A percentile compares a stretch with the other conserved stretches of the same genome.
These are phyloP conservation scores for Coryphaenoides rupestris DNA, from an alignment of 2,113 vertebrate species.

Conservation along the genomic window DNA sequence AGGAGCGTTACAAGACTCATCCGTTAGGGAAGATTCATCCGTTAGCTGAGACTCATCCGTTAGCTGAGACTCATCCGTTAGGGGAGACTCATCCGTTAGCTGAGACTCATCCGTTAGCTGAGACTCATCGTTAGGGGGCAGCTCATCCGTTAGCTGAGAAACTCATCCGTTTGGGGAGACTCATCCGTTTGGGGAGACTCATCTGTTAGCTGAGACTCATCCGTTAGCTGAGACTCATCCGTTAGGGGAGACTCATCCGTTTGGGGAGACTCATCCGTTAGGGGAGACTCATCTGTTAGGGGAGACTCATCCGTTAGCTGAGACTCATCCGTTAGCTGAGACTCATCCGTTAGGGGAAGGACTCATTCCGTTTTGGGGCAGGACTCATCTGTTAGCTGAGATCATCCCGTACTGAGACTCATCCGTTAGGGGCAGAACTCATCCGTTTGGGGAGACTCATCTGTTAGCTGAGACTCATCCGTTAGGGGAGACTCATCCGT, in stretches of 20 bases:
- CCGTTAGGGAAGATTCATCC: slow-evolving; percentile 19
- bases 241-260: slow-evolving; percentile 29
- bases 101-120: slow-evolving; percentile 18
- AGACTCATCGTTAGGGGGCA: too few species aligned
- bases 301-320: slow-evolving; percentile 25
- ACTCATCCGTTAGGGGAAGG: slow-evolving; percentile 32
- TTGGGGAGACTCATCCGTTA: slow-evolving; percentile 28
- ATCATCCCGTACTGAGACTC: too few species aligned
- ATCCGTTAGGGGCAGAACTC: slow-evolving; percentile 30
- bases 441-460: slow-evolving; percentile 23
- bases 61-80: slow-evolving; percentile 21
- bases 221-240: slow-evolving; percentile 12
- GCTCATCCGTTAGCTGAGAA: slow-evolving; percentile 17
- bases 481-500: slow-evolving; percentile 25
- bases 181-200: slow-evolving; percentile 27
- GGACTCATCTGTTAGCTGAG: slow-evolving; percentile 25
- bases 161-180: slow-evolving; percentile 27
- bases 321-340: slow-evolving; percentile 25
- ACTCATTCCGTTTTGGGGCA: too few species aligned
- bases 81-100: slow-evolving; percentile 26
- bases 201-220: slow-evolving; percentile 23
- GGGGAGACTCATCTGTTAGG: slow-evolving; percentile 20
- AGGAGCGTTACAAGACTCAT: slow-evolving; percentile 20
- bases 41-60: slow-evolving; percentile 25
- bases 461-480: slow-evolving; percentile 24